Evolutionary conservation across 2,888 invertebrate genomes (phyloP).

Genomic region (Oasisia sp.): DNA sequence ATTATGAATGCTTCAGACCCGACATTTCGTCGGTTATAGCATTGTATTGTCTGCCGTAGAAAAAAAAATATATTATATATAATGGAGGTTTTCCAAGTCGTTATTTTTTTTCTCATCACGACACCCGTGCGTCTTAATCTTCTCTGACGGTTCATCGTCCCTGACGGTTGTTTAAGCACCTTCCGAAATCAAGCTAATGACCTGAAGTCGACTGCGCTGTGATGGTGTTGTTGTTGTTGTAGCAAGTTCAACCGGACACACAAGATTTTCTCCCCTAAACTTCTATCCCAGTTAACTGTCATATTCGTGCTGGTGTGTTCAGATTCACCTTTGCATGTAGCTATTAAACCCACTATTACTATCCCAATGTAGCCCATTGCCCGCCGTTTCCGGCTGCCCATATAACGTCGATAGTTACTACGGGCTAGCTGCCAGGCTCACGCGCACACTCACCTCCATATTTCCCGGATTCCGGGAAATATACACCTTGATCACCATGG

Average conservation of each 20-base stretch:
- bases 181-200: neutral
- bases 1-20: too few relatives aligned
- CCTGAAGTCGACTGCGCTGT: neutral
- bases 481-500: conserved; percentile 39
- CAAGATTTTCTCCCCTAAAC: neutral
- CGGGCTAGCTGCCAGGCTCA: neutral
- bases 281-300: neutral
- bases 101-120: neutral
- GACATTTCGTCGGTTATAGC: too few relatives aligned
- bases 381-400: neutral
- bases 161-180: neutral
- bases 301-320: neutral
- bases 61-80: too few relatives aligned
- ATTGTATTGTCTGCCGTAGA: too few relatives aligned
- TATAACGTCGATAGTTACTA: neutral
- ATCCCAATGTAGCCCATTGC: neutral
- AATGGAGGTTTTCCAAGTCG: neutral
- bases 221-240: neutral
- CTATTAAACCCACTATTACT: neutral
- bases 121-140: neutral
- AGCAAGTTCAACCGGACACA: neutral
- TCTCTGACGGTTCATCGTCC: neutral
- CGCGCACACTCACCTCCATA: conserved; percentile 36
- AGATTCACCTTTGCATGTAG: neutral
- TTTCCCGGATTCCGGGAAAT: conserved; percentile 39